phyloP scores from a whole-genome alignment of 2,797 vertebrate genomes.

The Picus viridis region DNA sequence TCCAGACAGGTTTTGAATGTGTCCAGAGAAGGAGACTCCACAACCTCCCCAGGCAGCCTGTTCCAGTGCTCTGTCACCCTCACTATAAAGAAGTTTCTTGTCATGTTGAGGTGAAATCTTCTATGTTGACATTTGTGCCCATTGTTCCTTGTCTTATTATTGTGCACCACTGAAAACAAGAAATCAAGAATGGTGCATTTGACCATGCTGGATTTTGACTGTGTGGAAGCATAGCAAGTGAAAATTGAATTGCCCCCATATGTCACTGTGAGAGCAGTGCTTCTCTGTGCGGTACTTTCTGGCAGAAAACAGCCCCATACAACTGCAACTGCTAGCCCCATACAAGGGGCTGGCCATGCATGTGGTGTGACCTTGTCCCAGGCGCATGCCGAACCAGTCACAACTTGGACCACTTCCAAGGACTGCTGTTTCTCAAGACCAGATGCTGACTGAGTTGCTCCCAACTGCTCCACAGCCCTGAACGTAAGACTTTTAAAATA shows the following conservation, averaged over 20 bases:
- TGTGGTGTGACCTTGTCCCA: not conserved
- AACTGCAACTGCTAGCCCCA: not conserved
- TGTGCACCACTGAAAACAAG: not conserved
- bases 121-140: too few species aligned
- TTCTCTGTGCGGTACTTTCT: not conserved
- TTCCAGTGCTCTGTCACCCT: too few species aligned
- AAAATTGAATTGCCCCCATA: not conserved
- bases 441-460: not conserved
- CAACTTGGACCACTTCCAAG: not conserved
- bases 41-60: too few species aligned
- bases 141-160: too few species aligned
- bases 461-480: not conserved
- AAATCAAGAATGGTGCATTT: not conserved
- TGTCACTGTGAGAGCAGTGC: not conserved
- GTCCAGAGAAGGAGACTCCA: too few species aligned
- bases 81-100: too few species aligned
- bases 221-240: not conserved
- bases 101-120: too few species aligned
- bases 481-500: not conserved
- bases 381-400: not conserved
- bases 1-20: too few species aligned
- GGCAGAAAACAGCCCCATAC: not conserved
- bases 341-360: fast-evolving
- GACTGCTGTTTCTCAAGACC: not conserved
- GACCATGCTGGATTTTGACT: not conserved